A percentile compares a stretch with the other conserved stretches of the same genome.
Conservation (phyloP, 2,888 invertebrate species). For the Hirtodrosophila alboralis region DNA sequence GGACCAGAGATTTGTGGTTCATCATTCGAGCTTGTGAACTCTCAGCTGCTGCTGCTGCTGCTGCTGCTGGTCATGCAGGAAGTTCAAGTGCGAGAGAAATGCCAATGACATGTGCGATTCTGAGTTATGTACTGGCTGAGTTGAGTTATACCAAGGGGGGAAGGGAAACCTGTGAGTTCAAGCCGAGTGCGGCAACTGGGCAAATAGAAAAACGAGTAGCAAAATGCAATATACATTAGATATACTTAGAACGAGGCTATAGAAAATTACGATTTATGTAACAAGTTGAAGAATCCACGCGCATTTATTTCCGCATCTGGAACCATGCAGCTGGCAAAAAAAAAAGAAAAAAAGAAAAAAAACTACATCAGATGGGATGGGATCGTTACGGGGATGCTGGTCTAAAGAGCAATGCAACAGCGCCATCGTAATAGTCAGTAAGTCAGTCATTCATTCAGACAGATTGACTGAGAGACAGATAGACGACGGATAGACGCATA, state of each 20-base stretch:
- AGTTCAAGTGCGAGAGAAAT: conserved; percentile 69
- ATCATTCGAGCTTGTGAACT: conserved; percentile 46
- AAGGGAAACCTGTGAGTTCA: conserved; percentile 4
- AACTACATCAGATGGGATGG: conserved; percentile 8
- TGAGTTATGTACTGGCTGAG: conserved; percentile 31
- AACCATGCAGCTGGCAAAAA: conserved; percentile 46
- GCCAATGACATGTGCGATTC: conserved; percentile 55
- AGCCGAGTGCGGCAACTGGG: conserved; percentile 3
- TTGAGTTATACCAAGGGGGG: neutral
- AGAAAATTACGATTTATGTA: conserved; percentile 79
- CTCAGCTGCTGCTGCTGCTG: conserved; percentile 55
- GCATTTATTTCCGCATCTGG: conserved; percentile 74
- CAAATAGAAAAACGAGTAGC: conserved; percentile 58
- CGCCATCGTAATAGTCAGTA: conserved; percentile 51
- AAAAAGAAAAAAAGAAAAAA: conserved; percentile 8
- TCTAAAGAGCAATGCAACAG: conserved; percentile 1
- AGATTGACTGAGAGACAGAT: conserved; percentile 38
- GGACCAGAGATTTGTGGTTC: conserved; percentile 31
- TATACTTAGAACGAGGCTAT: conserved; percentile 72
- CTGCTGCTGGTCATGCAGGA: conserved; percentile 74
- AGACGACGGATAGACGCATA: conserved; percentile 16
- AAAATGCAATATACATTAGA: conserved; percentile 77
- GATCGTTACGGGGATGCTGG: conserved; percentile 12
- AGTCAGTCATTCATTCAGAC: conserved; percentile 66
- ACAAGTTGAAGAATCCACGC: conserved; percentile 76